These are phyloP conservation scores for Trichonephila inaurata DNA, from an alignment of 1,140 invertebrate genomes.

Conservation along the genomic window DNA sequence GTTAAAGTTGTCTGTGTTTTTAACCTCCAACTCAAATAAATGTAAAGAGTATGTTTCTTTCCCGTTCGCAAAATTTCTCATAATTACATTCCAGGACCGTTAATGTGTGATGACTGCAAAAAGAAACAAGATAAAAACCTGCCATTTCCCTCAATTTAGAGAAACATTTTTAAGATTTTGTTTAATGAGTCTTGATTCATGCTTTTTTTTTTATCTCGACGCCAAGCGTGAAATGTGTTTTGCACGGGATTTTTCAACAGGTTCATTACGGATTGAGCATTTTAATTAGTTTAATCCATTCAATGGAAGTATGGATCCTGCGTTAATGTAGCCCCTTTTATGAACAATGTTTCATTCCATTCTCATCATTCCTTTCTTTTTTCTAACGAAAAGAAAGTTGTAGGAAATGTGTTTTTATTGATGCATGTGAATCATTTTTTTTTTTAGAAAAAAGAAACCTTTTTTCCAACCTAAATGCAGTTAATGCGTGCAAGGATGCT, in stretches of 20 bases:
- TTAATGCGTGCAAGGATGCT: no score
- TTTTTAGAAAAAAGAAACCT: no score
- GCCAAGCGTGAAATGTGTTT: not conserved
- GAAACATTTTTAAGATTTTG: conserved; percentile 32
- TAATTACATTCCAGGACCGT: not conserved
- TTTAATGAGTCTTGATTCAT: conserved; percentile 19
- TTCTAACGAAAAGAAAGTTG: no score
- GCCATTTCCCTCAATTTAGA: not conserved
- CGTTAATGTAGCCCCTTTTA: not conserved
- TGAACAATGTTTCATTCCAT: not conserved
- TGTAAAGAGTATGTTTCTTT: not conserved
- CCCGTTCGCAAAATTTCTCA: not conserved
- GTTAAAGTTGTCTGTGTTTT: not conserved
- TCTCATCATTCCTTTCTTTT: no score
- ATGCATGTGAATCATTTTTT: no score
- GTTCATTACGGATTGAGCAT: not conserved
- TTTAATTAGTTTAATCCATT: not conserved
- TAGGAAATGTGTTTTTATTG: no score
- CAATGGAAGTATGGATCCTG: not conserved
- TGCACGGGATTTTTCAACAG: not conserved
- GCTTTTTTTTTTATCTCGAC: not conserved
- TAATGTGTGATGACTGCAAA: not conserved
- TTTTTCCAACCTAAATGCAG: no score
- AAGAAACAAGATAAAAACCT: conserved; percentile 20
- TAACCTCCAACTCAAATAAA: conserved; percentile 3